Conservation (phyloP, 1,140 invertebrate genomes). For the Papilio polyxenes region DNA sequence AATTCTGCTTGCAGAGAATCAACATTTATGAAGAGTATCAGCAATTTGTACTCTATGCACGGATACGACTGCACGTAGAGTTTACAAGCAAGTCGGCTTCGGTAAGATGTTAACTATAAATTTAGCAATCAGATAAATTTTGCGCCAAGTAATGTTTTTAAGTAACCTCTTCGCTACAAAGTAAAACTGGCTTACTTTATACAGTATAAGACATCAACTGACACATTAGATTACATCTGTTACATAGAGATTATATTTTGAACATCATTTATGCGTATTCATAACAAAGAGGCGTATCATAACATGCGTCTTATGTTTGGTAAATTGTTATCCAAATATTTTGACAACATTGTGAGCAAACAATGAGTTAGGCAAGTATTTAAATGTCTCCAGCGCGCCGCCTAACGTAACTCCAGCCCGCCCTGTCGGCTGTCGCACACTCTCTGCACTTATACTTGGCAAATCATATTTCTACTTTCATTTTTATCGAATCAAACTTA, state of each 20-base stretch:
- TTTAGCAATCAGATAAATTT: neutral
- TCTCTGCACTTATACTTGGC: neutral
- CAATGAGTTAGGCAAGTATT: neutral
- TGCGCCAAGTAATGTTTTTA: too few species aligned
- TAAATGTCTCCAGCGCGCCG: neutral
- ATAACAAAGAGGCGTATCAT: neutral
- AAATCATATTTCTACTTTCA: neutral
- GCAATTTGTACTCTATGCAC: neutral
- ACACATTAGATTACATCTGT: neutral
- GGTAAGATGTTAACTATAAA: neutral
- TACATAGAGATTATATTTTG: neutral
- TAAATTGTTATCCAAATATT: constrained; percentile 23
- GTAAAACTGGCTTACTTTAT: neutral
- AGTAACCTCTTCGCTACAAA: neutral
- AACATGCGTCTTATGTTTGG: neutral
- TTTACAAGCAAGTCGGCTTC: neutral
- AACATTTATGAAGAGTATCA: neutral
- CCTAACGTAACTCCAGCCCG: neutral
- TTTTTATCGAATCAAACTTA: neutral
- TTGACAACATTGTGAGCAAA: neutral
- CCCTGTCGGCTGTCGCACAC: neutral
- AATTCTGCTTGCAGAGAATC: constrained; percentile 3
- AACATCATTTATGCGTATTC: neutral
- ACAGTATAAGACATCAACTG: neutral
- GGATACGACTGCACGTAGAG: neutral